Base-by-base conservation (phyloP, 2,888 invertebrate genomes). In the Ophraella communa region DNA sequence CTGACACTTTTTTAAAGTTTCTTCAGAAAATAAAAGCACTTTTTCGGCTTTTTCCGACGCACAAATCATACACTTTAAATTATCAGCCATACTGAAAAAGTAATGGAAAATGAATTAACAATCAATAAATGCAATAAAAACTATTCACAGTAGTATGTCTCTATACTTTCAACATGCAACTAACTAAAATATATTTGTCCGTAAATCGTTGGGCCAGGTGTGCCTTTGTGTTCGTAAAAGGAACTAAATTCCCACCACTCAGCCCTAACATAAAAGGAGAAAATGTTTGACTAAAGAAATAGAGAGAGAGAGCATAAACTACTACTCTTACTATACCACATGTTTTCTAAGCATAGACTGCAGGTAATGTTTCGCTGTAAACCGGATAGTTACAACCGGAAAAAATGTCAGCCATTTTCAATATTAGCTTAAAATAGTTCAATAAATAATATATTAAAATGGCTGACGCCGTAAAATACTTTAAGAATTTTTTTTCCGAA, bases 31-130 rank as follows among this genome's bases (percentile, higher is more conserved):
- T n/a, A 49, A 49, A 49, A 49, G 24, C 23, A 49, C 21, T 49
- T 49, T 49, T 17, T 49, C 11, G 1, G 23, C 23, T 11, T 11
- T 2, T 49, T 21, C 35, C 35, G n/a, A 35, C n/a, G 35, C 3
- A 49, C 20, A 49, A 49, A 49, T 10, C 23, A 23, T 24, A 24
- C 24, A 21, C 23, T 21, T 49, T 49, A 21, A 21, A 49, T 49
- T 21, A 49, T 49, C 23, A 49, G 49, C 49, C 20, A 49, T 49
- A 49, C 49, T 49, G 49, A 49, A 24, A n/a, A 49, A 49, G 20
- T n/a, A 49, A 49, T 21, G 24, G 14, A 49, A 21, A 49, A 24
- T 2, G 24, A 49, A 49, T 49, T 49, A 49, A 18, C n/a, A 49
- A 49, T 49, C 49, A 49, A 49, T 11, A 49, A 49, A 49, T 49